Conservation (phyloP, 2,797 vertebrate species). For the Pantherophis alleghaniensis region DNA sequence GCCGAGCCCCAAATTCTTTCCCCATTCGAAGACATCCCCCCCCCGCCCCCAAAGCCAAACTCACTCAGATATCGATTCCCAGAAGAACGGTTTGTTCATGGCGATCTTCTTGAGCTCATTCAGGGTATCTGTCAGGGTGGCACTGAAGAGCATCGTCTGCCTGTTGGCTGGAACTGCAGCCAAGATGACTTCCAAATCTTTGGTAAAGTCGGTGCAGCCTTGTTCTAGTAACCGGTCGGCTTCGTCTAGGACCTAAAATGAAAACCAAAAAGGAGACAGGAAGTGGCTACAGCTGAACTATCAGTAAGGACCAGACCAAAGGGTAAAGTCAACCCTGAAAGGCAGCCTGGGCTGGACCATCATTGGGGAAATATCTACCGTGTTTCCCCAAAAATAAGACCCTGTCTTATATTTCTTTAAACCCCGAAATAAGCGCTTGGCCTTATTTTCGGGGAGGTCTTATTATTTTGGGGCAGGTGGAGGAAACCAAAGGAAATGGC, state of each 20-base stretch:
- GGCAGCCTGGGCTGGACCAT: not conserved
- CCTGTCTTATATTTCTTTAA: too few species aligned
- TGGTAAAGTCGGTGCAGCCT: constrained; percentile 89
- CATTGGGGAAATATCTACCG: not conserved
- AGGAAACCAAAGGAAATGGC: too few species aligned
- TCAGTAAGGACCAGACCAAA: not conserved
- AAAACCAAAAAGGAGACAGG: rapidly evolving
- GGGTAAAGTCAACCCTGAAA: not conserved
- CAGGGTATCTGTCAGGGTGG: constrained; percentile 89
- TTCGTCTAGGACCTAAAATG: constrained; percentile 87
- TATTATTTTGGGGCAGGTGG: too few species aligned
- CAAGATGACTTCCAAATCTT: constrained; percentile 90
- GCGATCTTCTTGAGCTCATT: constrained; percentile 84
- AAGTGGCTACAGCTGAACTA: not conserved
- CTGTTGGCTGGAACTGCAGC: constrained; percentile 74
- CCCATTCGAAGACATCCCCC: not conserved
- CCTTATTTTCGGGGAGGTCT: too few species aligned
- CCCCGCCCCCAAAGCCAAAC: not conserved
- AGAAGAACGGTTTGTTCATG: constrained; percentile 91
- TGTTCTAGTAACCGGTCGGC: constrained; percentile 92
- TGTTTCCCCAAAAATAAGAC: too few species aligned
- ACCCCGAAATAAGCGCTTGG: too few species aligned
- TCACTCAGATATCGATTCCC: constrained; percentile 87
- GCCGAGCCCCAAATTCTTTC: not conserved
- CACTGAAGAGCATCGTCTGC: constrained; percentile 93